Evolutionary conservation across 2,113 vertebrate genomes (phyloP).

Genomic region (Puntigrus tetrazona): DNA sequence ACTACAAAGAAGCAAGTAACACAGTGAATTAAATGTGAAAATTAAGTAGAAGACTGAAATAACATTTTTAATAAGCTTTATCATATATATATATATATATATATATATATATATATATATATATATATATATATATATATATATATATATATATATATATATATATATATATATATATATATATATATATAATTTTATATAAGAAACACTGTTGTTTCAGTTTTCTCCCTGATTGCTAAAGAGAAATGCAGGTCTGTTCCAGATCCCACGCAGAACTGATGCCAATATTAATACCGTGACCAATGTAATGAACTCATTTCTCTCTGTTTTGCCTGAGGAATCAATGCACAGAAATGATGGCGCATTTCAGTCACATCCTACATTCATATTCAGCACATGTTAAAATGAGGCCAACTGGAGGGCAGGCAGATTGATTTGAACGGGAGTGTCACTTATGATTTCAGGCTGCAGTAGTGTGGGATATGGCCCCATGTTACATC

Average conservation of each 20-base stretch:
- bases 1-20: too few species aligned
- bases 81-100: too few species aligned
- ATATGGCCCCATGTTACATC: not conserved
- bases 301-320: constrained; percentile 38
- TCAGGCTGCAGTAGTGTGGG: constrained; percentile 1
- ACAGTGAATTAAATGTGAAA: too few species aligned
- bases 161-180: too few species aligned
- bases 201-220: not conserved
- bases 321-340: constrained; percentile 24
- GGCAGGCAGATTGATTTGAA: constrained; percentile 29
- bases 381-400: not conserved
- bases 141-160: too few species aligned
- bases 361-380: not conserved
- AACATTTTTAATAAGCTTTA: too few species aligned
- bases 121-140: too few species aligned
- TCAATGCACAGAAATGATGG: constrained; percentile 31
- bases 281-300: constrained; percentile 37
- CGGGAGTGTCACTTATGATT: constrained; percentile 14
- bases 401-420: not conserved
- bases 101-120: too few species aligned
- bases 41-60: too few species aligned
- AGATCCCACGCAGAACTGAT: constrained; percentile 28
- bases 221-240: not conserved
- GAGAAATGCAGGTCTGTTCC: not conserved
- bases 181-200: not conserved